phyloP scores from a whole-genome alignment of 2,113 vertebrate species.

The Catharus fuscescens region DNA sequence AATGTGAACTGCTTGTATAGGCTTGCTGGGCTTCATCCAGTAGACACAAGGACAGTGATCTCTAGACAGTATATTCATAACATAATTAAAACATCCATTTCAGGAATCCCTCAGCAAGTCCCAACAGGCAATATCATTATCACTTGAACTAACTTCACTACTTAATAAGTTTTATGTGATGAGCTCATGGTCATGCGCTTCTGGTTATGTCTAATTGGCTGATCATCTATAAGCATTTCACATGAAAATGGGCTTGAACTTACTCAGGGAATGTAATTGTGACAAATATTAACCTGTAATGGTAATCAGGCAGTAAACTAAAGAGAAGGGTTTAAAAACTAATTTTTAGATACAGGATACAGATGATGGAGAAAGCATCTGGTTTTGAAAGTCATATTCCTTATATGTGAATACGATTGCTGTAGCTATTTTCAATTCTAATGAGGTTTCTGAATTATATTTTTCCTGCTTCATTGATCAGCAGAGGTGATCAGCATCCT shows the following conservation, averaged over 20 bases:
- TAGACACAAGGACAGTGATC: neutral
- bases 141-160: neutral
- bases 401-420: neutral
- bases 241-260: neutral
- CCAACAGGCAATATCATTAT: neutral
- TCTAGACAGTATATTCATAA: neutral
- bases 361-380: neutral
- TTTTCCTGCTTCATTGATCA: neutral
- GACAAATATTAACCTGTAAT: neutral
- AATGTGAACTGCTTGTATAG: neutral
- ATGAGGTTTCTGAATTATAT: neutral
- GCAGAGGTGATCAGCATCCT: neutral
- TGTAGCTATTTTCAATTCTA: neutral
- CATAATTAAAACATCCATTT: neutral
- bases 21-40: neutral
- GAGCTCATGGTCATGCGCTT: neutral
- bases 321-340: neutral
- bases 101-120: neutral
- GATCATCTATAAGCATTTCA: neutral
- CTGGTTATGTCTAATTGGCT: neutral
- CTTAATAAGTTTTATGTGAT: neutral
- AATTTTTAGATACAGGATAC: neutral
- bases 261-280: neutral
- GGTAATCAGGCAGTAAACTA: neutral
- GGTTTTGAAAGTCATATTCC: neutral